A percentile compares a stretch with the other conserved stretches of the same genome.
Conservation (phyloP, 64 coral and sea anemone species). For the Trachythela sp. region DNA sequence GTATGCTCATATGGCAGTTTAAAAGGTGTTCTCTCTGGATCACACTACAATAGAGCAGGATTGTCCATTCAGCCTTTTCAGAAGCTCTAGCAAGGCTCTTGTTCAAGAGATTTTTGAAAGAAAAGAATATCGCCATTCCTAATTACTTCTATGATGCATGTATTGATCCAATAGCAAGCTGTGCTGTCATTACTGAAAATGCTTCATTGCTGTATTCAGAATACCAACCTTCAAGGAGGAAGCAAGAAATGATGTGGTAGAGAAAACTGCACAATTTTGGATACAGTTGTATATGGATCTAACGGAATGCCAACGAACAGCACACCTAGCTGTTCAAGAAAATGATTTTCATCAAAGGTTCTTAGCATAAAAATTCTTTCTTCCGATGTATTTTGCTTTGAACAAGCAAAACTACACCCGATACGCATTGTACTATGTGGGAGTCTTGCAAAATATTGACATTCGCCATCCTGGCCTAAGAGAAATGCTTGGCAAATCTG, state of each 20-base stretch:
- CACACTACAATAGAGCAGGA: conserved; percentile 12
- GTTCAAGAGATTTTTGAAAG: background rate
- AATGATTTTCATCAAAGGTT: background rate
- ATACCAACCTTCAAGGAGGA: background rate
- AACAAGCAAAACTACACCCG: conserved; percentile 5
- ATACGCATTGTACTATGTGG: background rate
- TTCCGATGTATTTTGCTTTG: background rate
- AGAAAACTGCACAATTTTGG: background rate
- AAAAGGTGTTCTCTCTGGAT: background rate
- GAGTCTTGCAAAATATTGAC: background rate
- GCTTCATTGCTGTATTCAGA: background rate
- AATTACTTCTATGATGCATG: background rate
- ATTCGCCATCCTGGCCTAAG: background rate
- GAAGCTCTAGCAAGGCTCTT: background rate
- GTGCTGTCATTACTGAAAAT: background rate
- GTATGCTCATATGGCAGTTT: background rate
- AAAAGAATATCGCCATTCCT: background rate
- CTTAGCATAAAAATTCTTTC: background rate
- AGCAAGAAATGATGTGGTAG: background rate
- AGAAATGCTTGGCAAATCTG: background rate
- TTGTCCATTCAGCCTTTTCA: background rate
- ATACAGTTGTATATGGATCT: background rate
- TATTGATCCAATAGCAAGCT: background rate
- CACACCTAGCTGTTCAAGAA: background rate
- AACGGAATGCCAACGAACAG: background rate